Evolutionary conservation across 30 jellyfish, hydroid and myxozoan genomes (phyloP).

Genomic region (Aurelia aurita complex sp. Pacific): DNA sequence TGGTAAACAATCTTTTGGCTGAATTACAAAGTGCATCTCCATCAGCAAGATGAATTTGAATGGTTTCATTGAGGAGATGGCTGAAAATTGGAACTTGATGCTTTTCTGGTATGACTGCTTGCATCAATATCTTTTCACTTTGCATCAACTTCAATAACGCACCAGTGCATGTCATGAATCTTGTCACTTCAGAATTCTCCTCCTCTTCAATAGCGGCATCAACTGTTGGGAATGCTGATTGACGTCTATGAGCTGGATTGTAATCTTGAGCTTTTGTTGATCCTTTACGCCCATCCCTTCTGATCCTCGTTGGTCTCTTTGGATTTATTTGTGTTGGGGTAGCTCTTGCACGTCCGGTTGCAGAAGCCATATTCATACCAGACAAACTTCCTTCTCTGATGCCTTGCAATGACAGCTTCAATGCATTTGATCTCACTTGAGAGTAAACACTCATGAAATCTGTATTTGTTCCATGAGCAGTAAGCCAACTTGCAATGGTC

Average conservation of each 20-base stretch:
- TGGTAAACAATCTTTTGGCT: slow-evolving; percentile 66
- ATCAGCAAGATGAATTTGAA: slow-evolving; percentile 60
- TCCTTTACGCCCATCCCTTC: slow-evolving; percentile 59
- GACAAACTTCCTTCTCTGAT: slow-evolving; percentile 47
- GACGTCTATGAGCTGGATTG: slow-evolving; percentile 42
- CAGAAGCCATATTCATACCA: slow-evolving; percentile 14
- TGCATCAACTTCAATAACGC: slow-evolving; percentile 92
- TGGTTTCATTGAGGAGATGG: slow-evolving; percentile 80
- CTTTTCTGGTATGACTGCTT: slow-evolving; percentile 82
- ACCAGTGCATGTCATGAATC: slow-evolving; percentile 84
- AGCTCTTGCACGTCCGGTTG: slow-evolving; percentile 38
- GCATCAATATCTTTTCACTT: slow-evolving; percentile 86
- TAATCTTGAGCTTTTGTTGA: slow-evolving; percentile 48
- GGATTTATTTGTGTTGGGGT: slow-evolving; percentile 50
- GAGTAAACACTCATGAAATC: slow-evolving; percentile 97
- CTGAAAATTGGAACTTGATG: slow-evolving; percentile 96
- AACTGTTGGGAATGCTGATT: slow-evolving; percentile 42
- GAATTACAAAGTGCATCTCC: slow-evolving; percentile 91
- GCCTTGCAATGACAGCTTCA: slow-evolving; percentile 88
- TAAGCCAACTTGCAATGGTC: slow-evolving; percentile 88
- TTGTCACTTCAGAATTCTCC: slow-evolving; percentile 81
- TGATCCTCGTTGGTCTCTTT: slow-evolving; percentile 37
- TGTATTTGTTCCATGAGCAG: slow-evolving; percentile 75
- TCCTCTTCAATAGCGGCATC: slow-evolving; percentile 75
- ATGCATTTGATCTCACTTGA: slow-evolving; percentile 82